phyloP scores from a whole-genome alignment of 1,140 invertebrate genomes.

The Caenorhabditis brenneri region DNA sequence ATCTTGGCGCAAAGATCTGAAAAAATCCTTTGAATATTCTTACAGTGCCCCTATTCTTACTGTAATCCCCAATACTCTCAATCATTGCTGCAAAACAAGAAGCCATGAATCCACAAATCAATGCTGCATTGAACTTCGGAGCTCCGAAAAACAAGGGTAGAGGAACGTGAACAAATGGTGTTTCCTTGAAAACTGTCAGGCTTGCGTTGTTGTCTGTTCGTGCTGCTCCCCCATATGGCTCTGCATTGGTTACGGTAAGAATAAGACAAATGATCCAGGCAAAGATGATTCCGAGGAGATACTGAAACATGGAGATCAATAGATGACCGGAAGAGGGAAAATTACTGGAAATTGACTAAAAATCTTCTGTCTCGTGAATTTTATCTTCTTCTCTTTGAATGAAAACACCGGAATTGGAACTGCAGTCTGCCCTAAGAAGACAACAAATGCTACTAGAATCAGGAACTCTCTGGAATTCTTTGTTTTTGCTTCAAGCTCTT shows the following conservation, averaged over 20 bases:
- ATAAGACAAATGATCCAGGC: constrained; percentile 65
- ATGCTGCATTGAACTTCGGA: constrained; percentile 69
- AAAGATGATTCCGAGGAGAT: constrained; percentile 65
- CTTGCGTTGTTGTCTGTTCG: constrained; percentile 63
- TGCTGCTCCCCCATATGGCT: constrained; percentile 62
- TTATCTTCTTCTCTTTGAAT: background rate
- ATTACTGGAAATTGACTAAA: constrained; percentile 67
- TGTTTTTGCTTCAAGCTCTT: background rate
- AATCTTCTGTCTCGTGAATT: constrained; percentile 51
- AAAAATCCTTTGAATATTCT: background rate
- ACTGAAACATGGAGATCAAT: constrained; percentile 47
- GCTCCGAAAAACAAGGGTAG: constrained; percentile 71
- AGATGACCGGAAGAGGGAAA: background rate
- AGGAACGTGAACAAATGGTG: constrained; percentile 66
- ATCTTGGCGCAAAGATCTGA: constrained; percentile 34
- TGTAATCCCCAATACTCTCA: constrained; percentile 46
- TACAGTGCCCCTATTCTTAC: background rate
- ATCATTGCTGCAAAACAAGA: too few species aligned
- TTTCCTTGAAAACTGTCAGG: constrained; percentile 59
- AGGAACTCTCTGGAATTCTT: constrained; percentile 28
- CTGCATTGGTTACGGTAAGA: constrained; percentile 61
- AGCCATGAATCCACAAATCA: constrained; percentile 72
- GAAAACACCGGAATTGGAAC: constrained; percentile 41
- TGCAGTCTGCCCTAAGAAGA: constrained; percentile 25
- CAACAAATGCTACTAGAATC: constrained; percentile 3